A percentile compares a stretch with the other conserved stretches of the same genome.
These are phyloP conservation scores for Halictus ligatus DNA, from an alignment of 2,888 invertebrate species.

Conservation along the genomic window DNA sequence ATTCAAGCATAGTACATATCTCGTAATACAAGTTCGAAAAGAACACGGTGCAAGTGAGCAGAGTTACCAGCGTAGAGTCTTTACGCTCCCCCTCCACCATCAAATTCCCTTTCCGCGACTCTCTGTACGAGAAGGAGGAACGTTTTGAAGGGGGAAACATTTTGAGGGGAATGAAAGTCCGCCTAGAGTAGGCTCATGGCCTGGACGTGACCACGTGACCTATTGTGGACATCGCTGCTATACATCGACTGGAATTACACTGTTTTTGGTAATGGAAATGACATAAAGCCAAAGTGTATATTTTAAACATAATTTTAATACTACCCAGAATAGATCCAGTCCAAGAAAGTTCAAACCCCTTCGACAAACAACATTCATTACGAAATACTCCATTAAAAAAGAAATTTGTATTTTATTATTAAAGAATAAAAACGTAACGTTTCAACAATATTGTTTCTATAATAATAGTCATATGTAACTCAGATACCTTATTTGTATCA, in stretches of 20 bases:
- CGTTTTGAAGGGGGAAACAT: too few species aligned
- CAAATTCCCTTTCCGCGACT: too few species aligned
- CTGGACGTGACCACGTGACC: too few species aligned
- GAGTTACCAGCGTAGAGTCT: too few species aligned
- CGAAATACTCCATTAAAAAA: neutral
- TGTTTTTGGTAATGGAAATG: neutral
- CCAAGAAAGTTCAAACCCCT: neutral
- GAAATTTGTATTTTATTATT: neutral
- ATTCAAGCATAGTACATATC: too few species aligned
- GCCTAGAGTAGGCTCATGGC: too few species aligned
- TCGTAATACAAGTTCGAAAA: too few species aligned
- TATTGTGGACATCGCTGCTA: too few species aligned
- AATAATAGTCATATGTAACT: neutral
- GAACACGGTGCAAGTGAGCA: too few species aligned
- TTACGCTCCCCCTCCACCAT: too few species aligned
- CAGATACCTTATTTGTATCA: neutral
- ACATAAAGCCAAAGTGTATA: neutral
- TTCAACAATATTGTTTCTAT: neutral
- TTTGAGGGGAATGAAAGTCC: too few species aligned
- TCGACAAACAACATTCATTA: neutral
- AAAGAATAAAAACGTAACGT: neutral
- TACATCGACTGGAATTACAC: neutral
- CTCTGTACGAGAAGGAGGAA: too few species aligned
- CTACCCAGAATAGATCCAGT: neutral
- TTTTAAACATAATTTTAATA: neutral